A percentile compares a stretch with the other conserved stretches of the same genome.
Evolutionary conservation across 2,113 vertebrate genomes (phyloP).

Genomic region (Myrmophylax atrothorax): DNA sequence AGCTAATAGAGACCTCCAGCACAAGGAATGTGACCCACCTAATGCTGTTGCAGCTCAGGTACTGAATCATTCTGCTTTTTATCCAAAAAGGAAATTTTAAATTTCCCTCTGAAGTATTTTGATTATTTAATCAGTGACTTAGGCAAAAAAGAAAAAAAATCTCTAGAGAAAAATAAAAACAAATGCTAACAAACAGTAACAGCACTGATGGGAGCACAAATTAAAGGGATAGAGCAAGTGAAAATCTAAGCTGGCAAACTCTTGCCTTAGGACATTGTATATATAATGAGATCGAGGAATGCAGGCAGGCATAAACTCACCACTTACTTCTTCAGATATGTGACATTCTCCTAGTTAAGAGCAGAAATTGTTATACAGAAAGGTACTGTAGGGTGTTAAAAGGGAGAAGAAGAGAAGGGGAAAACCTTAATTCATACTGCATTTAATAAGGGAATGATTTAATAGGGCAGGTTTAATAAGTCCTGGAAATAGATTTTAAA

Average conservation of each 20-base stretch:
- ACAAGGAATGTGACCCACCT: neutral
- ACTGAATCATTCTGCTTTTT: neutral
- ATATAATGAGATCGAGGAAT: conserved; percentile 47
- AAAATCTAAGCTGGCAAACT: conserved; percentile 60
- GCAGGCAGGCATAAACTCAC: conserved; percentile 35
- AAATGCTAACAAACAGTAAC: conserved; percentile 34
- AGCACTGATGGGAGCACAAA: conserved; percentile 34
- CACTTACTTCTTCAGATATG: neutral
- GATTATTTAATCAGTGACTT: conserved; percentile 20
- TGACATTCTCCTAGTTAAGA: conserved; percentile 50
- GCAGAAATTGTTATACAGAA: conserved; percentile 43
- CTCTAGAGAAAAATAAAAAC: conserved; percentile 37
- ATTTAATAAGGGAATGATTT: conserved; percentile 18
- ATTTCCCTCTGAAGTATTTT: conserved; percentile 30
- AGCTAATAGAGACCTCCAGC: conserved; percentile 2
- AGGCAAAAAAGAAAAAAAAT: neutral
- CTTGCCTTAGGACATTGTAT: conserved; percentile 57
- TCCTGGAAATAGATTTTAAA: conserved; percentile 40
- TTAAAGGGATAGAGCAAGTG: conserved; percentile 41
- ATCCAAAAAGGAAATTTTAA: neutral
- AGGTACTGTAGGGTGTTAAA: neutral
- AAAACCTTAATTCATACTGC: neutral
- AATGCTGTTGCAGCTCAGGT: neutral
- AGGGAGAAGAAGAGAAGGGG: neutral
- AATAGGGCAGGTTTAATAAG: conserved; percentile 29